Evolutionary conservation across 2,797 vertebrate species (phyloP).

Genomic region (Echiichthys vipera): DNA sequence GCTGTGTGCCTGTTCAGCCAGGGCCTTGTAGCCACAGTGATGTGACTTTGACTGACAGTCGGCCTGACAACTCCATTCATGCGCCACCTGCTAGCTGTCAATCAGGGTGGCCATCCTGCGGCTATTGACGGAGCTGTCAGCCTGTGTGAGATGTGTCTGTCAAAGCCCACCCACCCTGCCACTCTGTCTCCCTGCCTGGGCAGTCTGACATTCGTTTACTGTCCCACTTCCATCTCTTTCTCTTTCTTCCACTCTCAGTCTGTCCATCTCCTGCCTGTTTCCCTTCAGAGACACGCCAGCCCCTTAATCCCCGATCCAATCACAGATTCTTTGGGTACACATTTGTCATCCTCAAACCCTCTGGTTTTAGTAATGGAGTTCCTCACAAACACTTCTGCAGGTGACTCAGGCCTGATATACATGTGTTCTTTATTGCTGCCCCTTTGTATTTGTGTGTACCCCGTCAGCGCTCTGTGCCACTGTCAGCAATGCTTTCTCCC

Average conservation of each 20-base stretch:
- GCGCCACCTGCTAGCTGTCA: conserved; percentile 92
- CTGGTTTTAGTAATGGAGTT: conserved; percentile 69
- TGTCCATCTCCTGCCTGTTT: conserved; percentile 64
- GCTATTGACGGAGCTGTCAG: conserved; percentile 89
- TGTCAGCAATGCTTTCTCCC: conserved; percentile 22
- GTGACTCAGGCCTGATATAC: conserved; percentile 65
- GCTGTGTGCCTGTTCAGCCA: conserved; percentile 82
- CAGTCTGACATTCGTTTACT: conserved; percentile 75
- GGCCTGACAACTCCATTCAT: conserved; percentile 90
- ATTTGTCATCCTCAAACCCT: conserved; percentile 77
- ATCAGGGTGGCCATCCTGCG: conserved; percentile 85
- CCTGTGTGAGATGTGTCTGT: conserved; percentile 87
- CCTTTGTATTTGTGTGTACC: conserved; percentile 45
- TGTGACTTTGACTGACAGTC: conserved; percentile 83
- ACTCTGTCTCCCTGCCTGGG: conserved; percentile 70
- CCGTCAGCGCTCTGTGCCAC: conserved; percentile 29
- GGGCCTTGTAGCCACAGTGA: conserved; percentile 81
- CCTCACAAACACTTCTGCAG: conserved; percentile 71
- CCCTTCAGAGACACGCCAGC: conserved; percentile 71
- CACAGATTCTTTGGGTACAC: conserved; percentile 77
- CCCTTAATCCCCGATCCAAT: conserved; percentile 82
- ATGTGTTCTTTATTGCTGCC: conserved; percentile 50
- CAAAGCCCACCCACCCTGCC: conserved; percentile 83
- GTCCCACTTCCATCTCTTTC: conserved; percentile 60
- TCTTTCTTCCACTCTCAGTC: conserved; percentile 60